Base-by-base conservation (phyloP, 2,888 invertebrate genomes). In the Linnaemya vulpina region DNA sequence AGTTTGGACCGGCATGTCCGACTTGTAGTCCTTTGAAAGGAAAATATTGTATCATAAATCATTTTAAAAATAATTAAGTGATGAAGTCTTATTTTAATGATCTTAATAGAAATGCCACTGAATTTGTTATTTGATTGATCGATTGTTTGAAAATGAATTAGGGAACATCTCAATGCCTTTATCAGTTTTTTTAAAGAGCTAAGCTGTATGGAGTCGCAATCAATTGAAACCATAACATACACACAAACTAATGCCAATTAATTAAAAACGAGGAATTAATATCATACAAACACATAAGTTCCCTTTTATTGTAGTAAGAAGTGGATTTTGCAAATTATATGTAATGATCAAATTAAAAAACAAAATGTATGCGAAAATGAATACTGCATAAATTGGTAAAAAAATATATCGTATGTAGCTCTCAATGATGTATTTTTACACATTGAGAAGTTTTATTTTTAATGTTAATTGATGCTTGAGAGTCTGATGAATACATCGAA, bases 1-100 rank as follows among this genome's bases (percentile, higher is more conserved):
- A 94, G 93, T 97, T 98, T 2, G 98, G 98, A 38, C 97, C 96
- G 0, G 98, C 97, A 93, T 98, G 97, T 90, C 97, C 97, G 40
- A 96, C 96, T 94, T 97, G 97, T 85, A 97, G 93, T 89, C 97
- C 97, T 97, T 91, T 49, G 88, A 53, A 46, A 38, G 30, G 10
- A 46, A 58, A 58, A 17, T 17, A 40, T 10, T 62, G 3, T 49
- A 49, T 60, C 25, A 60, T n/a, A 46, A 51, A 80, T 15, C 40
- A 76, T 25, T 15, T 55, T 38, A 25, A 38, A 38, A 1, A 0
- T 46, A 13, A 49, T 25, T 8, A 15, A 67, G 58, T 25, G 22
- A n/a, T 30, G 49, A 5, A 51, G 62, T 51, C 35, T 71, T 49
- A 63, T 53, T 74, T 30, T 40, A 46, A 63, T 84, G 82, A 71